Evolutionary conservation across 35 echinoderm and acorn worm genomes (phyloP).

Genomic region (Anneissia japonica): DNA sequence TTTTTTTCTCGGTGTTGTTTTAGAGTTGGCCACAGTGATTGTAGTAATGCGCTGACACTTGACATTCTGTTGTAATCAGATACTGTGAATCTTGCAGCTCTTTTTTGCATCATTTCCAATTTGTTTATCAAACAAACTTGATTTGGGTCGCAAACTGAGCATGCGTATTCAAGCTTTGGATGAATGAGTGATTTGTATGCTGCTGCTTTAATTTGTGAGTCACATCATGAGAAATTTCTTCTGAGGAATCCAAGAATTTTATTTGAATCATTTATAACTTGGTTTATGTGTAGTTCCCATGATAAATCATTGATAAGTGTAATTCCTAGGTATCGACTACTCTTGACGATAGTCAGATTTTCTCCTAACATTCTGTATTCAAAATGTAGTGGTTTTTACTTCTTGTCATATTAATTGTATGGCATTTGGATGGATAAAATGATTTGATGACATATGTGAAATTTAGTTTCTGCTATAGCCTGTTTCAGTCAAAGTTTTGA

Average conservation of each 20-base stretch:
- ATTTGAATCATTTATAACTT: not conserved
- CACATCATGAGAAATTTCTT: slow-evolving; percentile 1
- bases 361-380: not conserved
- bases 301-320: slow-evolving; percentile 8
- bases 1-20: slow-evolving; percentile 5
- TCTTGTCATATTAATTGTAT: slow-evolving; percentile 12
- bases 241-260: slow-evolving; percentile 10
- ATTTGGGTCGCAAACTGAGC: slow-evolving; percentile 6
- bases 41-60: slow-evolving; percentile 16
- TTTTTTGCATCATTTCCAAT: slow-evolving; percentile 16
- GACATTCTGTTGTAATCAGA: slow-evolving; percentile 14
- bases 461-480: too few species aligned
- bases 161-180: slow-evolving; percentile 12
- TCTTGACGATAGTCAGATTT: not conserved
- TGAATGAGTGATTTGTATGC: slow-evolving; percentile 8
- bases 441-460: too few species aligned
- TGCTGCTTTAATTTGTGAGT: not conserved
- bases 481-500: too few species aligned
- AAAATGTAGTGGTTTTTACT: not conserved
- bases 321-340: slow-evolving; percentile 32
- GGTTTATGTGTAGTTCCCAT: slow-evolving; percentile 37
- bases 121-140: not conserved
- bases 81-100: slow-evolving; percentile 10
- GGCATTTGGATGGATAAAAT: slow-evolving; percentile 31
- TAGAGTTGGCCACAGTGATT: not conserved